Percentiles rank a stretch among this genome's conserved stretches.
Evolutionary conservation across 2,888 invertebrate genomes (phyloP).

Genomic region (Hedychridium roseum): DNA sequence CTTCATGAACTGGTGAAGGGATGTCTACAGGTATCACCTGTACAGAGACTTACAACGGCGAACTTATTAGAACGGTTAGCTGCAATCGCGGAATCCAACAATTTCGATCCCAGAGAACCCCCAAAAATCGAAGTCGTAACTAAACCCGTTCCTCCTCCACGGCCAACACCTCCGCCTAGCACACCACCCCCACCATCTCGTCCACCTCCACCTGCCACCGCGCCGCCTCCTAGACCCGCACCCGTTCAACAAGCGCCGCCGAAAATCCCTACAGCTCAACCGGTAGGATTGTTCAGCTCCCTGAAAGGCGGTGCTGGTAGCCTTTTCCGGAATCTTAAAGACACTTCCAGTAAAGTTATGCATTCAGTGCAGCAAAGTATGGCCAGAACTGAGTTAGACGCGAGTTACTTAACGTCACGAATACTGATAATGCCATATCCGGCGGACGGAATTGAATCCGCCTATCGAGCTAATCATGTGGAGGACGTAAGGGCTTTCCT

Average conservation of each 20-base stretch:
- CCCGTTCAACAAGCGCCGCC: constrained; percentile 36
- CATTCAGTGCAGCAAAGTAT: constrained; percentile 94
- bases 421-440: constrained; percentile 95
- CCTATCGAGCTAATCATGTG: constrained; percentile 90
- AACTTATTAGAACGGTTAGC: constrained; percentile 85
- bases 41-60: constrained; percentile 79
- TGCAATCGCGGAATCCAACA: constrained; percentile 86
- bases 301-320: constrained; percentile 92
- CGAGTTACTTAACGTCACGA: constrained; percentile 91
- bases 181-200: constrained; percentile 46
- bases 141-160: constrained; percentile 46
- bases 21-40: constrained; percentile 84
- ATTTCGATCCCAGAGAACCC: constrained; percentile 82
- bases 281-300: constrained; percentile 80
- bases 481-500: constrained; percentile 88
- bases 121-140: constrained; percentile 69
- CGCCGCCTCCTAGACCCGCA: constrained; percentile 48
- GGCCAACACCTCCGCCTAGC: constrained; percentile 50
- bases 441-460: constrained; percentile 92
- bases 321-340: constrained; percentile 92
- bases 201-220: constrained; percentile 49
- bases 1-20: constrained; percentile 84
- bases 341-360: constrained; percentile 96
- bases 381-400: constrained; percentile 87
- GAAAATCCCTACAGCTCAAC: constrained; percentile 38